Percentiles rank a stretch among this genome's conserved stretches.
Conservation (phyloP, 2,888 invertebrate genomes). For the Tenodera sinensis region DNA sequence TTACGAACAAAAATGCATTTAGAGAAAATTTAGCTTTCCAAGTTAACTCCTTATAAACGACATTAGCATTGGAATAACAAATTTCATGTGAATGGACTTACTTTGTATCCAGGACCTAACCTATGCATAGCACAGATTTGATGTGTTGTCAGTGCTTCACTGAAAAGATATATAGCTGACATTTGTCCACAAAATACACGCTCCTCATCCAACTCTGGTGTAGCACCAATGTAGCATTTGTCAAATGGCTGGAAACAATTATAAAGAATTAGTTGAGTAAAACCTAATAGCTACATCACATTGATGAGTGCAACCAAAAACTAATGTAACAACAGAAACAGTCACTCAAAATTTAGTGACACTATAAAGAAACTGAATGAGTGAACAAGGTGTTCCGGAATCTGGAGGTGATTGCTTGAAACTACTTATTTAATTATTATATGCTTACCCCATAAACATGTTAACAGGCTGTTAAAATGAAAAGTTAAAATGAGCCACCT, state of each 20-base stretch:
- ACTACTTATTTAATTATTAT: no score
- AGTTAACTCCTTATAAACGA: background rate
- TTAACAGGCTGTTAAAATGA: no score
- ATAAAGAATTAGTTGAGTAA: background rate
- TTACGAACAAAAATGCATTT: background rate
- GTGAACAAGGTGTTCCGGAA: no score
- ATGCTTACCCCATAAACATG: no score
- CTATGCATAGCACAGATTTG: slow-evolving; percentile 98
- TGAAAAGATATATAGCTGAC: slow-evolving; percentile 98
- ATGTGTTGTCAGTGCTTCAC: slow-evolving; percentile 94
- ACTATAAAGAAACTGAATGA: no score
- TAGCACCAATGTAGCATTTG: slow-evolving; percentile 98
- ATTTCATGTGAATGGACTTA: slow-evolving; percentile 44
- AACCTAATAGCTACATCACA: background rate
- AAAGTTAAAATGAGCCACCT: no score
- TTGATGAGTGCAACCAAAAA: no score
- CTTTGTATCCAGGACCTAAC: slow-evolving; percentile 98
- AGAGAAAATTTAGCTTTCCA: background rate
- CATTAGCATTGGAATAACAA: background rate
- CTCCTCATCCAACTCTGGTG: slow-evolving; percentile 93
- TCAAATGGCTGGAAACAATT: slow-evolving; percentile 81
- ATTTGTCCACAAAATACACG: slow-evolving; percentile 99
- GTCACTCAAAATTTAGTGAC: no score
- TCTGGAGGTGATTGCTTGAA: no score
- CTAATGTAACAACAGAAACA: no score